Base-by-base conservation (phyloP, 1,140 invertebrate species). In the Sogatella furcifera region DNA sequence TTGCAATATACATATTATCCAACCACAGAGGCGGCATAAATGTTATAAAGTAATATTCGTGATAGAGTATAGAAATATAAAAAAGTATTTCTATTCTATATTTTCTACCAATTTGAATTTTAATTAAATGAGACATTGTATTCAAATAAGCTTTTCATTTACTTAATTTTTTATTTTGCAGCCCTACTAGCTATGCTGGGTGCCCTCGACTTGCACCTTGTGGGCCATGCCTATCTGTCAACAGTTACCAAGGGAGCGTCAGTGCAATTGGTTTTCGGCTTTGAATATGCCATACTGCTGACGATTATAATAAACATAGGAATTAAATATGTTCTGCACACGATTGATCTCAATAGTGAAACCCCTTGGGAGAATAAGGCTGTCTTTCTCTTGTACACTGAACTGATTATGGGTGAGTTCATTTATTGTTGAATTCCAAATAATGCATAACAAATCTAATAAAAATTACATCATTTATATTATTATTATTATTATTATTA, bases 351-450 rank as follows among this genome's bases (percentile, higher is more conserved):
- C 43, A 89, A 93, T 68, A 92, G 90, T 74, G 94, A 97, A 69
- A 94, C 90, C 62, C 96, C 95, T 6, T 99, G 97, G 97, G 97
- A 99, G 71, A 97, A 95, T 72, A 99, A 99, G 76, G 95, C 96
- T 13, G 95, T 98, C 1, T 98, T 95, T 70, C 75, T 99, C 14
- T 77, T 99, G 0, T 98, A 99, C 68, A 94, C 95, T 14, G 97
- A 99, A 77, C 80, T 99, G 49, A 81, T 97, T 17, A 94, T 98
- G 76, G 95, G 96, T 76, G 88, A 88, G 80, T 68, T 38, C 34
- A 4, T 13, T n/a, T n/a, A n/a, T n/a, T n/a, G n/a, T n/a, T n/a
- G n/a, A n/a, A n/a, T n/a, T n/a, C n/a, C n/a, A n/a, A n/a, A n/a
- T n/a, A n/a, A n/a, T n/a, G n/a, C n/a, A n/a, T n/a, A n/a, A n/a